Evolutionary conservation across 2,888 invertebrate genomes (phyloP).

Genomic region (Pollenia labialis): DNA sequence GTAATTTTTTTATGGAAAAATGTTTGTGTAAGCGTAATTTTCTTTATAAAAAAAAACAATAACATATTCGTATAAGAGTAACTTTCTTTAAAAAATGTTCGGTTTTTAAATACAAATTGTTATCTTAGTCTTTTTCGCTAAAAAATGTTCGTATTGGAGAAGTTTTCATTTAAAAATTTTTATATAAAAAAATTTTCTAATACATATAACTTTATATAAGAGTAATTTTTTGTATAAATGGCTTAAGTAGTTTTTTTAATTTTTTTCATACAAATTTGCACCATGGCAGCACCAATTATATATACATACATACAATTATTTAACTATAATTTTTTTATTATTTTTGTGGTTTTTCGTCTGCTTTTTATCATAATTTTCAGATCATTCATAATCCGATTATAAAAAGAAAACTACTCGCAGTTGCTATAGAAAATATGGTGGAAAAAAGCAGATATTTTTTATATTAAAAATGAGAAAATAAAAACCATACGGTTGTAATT

Average conservation of each 20-base stretch:
- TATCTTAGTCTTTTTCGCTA: no score
- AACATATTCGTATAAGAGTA: no score
- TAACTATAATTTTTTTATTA: conserved; percentile 10
- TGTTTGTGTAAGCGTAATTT: no score
- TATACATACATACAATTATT: conserved; percentile 22
- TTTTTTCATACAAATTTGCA: background rate
- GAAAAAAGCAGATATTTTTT: background rate
- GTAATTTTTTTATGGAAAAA: no score
- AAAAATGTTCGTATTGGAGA: no score
- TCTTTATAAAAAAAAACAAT: no score
- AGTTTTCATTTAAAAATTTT: no score
- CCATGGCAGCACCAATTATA: background rate
- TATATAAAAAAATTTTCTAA: no score
- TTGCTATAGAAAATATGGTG: background rate
- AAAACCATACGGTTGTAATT: conserved; percentile 58
- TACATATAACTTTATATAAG: no score
- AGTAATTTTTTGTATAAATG: background rate
- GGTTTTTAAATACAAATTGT: no score
- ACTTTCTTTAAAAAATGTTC: no score
- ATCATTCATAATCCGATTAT: conserved; percentile 71
- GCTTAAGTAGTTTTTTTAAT: background rate
- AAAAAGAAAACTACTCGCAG: conserved; percentile 30
- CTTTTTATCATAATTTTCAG: conserved; percentile 61
- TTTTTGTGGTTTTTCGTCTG: conserved; percentile 52
- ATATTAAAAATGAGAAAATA: background rate